Evolutionary conservation across 1,140 invertebrate genomes (phyloP).

Genomic region (Himalopsyche phryganea): DNA sequence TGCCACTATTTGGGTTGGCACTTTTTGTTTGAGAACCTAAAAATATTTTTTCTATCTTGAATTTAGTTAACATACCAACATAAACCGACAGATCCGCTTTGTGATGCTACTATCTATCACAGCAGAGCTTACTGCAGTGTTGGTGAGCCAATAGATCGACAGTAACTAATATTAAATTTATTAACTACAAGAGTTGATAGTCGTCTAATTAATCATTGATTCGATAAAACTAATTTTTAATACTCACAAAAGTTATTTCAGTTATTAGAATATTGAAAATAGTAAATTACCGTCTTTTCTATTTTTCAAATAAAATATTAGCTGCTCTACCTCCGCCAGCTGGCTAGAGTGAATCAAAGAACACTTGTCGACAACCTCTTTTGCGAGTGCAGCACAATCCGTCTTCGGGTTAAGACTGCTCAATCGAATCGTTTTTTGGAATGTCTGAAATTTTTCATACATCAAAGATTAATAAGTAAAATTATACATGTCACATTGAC

Average conservation of each 20-base stretch:
- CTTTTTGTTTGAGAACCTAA: neutral
- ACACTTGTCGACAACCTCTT: slow-evolving; percentile 86
- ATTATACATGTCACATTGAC: too few relatives aligned
- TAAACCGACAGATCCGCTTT: too few relatives aligned
- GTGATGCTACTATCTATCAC: too few relatives aligned
- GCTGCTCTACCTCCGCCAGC: slow-evolving; percentile 81
- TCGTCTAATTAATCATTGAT: too few relatives aligned
- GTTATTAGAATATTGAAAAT: too few relatives aligned
- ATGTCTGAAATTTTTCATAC: slow-evolving; percentile 54
- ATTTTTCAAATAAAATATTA: slow-evolving; percentile 89
- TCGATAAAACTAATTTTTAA: too few relatives aligned
- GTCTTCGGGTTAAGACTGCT: slow-evolving; percentile 79
- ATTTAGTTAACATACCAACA: too few relatives aligned
- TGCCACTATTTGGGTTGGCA: neutral
- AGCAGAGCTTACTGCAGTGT: too few relatives aligned
- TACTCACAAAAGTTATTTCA: too few relatives aligned
- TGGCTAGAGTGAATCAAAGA: slow-evolving; percentile 83
- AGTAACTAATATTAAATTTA: too few relatives aligned
- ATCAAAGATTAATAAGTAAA: neutral
- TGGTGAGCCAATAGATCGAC: too few relatives aligned
- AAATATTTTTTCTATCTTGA: neutral
- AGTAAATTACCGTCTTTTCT: slow-evolving; percentile 61
- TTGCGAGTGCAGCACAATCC: slow-evolving; percentile 75
- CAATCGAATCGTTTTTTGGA: slow-evolving; percentile 80
- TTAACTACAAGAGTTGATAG: too few relatives aligned